Conservation (phyloP, 2,113 vertebrate genomes). For the Cryptomyrus ogoouensis region DNA sequence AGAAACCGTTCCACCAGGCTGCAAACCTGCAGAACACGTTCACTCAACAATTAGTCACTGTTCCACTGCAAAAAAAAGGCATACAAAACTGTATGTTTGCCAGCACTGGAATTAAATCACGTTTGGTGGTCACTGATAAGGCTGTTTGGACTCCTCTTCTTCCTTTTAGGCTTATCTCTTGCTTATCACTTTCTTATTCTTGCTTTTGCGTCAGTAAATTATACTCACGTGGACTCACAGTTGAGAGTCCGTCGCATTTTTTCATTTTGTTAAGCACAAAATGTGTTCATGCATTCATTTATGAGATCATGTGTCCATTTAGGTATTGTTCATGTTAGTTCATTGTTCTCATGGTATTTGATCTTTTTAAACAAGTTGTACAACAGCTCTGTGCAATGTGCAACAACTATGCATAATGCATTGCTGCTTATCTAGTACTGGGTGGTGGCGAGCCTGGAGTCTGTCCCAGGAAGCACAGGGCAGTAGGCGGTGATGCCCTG, state of each 20-base stretch:
- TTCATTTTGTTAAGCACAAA: neutral
- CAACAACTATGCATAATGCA: neutral
- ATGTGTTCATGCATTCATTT: neutral
- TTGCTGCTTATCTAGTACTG: neutral
- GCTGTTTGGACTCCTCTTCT: neutral
- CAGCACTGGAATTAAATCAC: neutral
- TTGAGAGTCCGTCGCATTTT: neutral
- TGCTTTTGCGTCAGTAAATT: neutral
- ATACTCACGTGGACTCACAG: neutral
- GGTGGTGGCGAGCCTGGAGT: neutral
- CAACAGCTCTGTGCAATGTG: neutral
- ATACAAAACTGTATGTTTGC: neutral
- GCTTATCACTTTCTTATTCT: constrained; percentile 3
- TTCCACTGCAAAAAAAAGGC: neutral
- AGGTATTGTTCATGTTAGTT: neutral
- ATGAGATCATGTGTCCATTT: neutral
- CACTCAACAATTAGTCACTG: constrained; percentile 1
- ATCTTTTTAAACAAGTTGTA: neutral
- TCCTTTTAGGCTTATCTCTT: constrained; percentile 12
- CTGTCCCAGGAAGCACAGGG: neutral
- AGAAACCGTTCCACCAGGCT: neutral
- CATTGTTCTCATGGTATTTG: neutral
- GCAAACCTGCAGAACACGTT: neutral
- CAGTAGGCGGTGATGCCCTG: neutral
- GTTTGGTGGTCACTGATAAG: neutral